Evolutionary conservation across 1,140 invertebrate species (phyloP).

Genomic region (Drosophila gunungcola): DNA sequence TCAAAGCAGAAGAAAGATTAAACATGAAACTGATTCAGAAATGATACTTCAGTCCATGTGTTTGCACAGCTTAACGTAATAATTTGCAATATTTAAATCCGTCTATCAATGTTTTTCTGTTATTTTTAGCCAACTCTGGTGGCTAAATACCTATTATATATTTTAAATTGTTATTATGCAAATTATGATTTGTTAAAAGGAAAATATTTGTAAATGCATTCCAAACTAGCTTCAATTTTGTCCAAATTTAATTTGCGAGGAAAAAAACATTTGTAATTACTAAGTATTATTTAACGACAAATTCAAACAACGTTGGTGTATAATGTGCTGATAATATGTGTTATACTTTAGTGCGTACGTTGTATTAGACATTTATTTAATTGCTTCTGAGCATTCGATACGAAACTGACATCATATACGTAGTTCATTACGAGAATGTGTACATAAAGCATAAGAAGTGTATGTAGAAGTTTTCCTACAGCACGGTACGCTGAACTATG

Average conservation of each 20-base stretch:
- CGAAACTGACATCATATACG: conserved; percentile 45
- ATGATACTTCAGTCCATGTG: conserved; percentile 49
- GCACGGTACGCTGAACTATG: conserved; percentile 45
- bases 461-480: conserved; percentile 16
- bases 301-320: conserved; percentile 29
- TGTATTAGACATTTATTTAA: conserved; percentile 70
- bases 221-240: conserved; percentile 74
- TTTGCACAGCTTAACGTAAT: conserved; percentile 44
- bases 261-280: conserved; percentile 52
- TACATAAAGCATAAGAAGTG: conserved; percentile 55
- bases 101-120: conserved; percentile 61
- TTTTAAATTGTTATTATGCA: conserved; percentile 52
- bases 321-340: conserved; percentile 39
- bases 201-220: conserved; percentile 74
- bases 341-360: conserved; percentile 48
- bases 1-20: conserved; percentile 25
- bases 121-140: conserved; percentile 23
- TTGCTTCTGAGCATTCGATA: conserved; percentile 46
- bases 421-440: conserved; percentile 67
- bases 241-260: conserved; percentile 75
- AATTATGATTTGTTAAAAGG: conserved; percentile 43
- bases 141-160: conserved; percentile 37
- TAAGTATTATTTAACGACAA: conserved; percentile 69
- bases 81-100: conserved; percentile 77
- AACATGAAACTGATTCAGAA: conserved; percentile 7